Conservation (phyloP, 2,888 invertebrate genomes). For the Pecten maximus region DNA sequence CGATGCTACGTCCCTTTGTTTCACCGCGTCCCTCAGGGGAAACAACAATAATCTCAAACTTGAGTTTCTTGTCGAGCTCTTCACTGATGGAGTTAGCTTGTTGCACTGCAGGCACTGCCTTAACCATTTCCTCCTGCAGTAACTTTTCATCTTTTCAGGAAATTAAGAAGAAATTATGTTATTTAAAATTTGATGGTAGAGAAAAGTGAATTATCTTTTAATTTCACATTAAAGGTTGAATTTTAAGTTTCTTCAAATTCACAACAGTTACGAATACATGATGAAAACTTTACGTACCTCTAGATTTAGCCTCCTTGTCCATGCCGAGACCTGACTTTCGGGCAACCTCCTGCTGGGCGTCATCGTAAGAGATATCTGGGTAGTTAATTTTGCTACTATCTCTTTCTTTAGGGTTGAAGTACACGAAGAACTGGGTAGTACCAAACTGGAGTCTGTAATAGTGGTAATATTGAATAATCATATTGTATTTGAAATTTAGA, state of each 20-base stretch:
- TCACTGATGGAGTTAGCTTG: conserved; percentile 85
- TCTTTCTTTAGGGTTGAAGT: conserved; percentile 82
- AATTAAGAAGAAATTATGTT: conserved; percentile 33
- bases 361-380: conserved; percentile 84
- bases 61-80: conserved; percentile 84
- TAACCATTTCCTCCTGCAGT: conserved; percentile 84
- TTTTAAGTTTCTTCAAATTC: background rate
- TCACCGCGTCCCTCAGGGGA: conserved; percentile 84
- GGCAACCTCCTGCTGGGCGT: conserved; percentile 85
- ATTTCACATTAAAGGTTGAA: too few species aligned
- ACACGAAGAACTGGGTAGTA: conserved; percentile 85
- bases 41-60: conserved; percentile 84
- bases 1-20: conserved; percentile 77
- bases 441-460: conserved; percentile 84
- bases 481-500: too few species aligned
- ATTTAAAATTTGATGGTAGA: background rate
- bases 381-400: conserved; percentile 65
- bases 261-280: background rate
- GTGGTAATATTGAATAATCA: too few species aligned
- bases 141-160: conserved; percentile 80
- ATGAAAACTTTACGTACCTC: conserved; percentile 65
- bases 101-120: conserved; percentile 84
- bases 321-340: conserved; percentile 79
- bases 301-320: conserved; percentile 73
- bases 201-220: too few species aligned